Conservation (phyloP, 1,140 invertebrate genomes). For the Drosophila biarmipes region DNA sequence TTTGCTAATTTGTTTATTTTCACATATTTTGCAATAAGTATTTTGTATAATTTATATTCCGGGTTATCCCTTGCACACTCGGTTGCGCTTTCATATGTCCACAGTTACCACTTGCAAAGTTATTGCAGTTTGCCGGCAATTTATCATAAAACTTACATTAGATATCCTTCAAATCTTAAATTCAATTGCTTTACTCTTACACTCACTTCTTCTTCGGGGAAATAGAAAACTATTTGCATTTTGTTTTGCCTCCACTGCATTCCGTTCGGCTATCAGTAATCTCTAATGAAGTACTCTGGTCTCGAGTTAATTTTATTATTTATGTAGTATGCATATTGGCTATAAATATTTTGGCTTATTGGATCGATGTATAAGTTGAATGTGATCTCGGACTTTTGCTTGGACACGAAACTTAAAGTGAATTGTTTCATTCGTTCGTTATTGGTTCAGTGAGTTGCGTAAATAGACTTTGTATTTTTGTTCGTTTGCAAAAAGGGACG, state of each 20-base stretch:
- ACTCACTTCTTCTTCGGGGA: slow-evolving; percentile 30
- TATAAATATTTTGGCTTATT: slow-evolving; percentile 77
- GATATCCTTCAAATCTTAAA: slow-evolving; percentile 75
- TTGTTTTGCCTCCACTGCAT: slow-evolving; percentile 15
- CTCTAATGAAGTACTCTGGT: slow-evolving; percentile 67
- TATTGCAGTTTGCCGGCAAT: slow-evolving; percentile 36
- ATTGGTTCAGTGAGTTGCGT: slow-evolving; percentile 71
- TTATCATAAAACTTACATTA: slow-evolving; percentile 76
- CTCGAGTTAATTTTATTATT: slow-evolving; percentile 59
- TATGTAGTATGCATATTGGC: slow-evolving; percentile 58
- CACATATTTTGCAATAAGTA: slow-evolving; percentile 64
- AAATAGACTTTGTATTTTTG: slow-evolving; percentile 72
- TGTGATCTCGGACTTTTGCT: slow-evolving; percentile 34
- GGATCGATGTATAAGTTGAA: slow-evolving; percentile 59
- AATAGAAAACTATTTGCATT: slow-evolving; percentile 78
- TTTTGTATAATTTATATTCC: slow-evolving; percentile 74
- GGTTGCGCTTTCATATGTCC: slow-evolving; percentile 65
- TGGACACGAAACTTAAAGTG: slow-evolving; percentile 50
- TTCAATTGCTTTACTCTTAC: slow-evolving; percentile 70
- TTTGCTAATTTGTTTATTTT: slow-evolving; percentile 79
- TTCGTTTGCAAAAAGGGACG: slow-evolving; percentile 81
- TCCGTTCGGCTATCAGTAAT: slow-evolving; percentile 35
- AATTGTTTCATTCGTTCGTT: slow-evolving; percentile 50
- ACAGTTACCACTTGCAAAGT: slow-evolving; percentile 44
- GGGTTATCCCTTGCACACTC: slow-evolving; percentile 49